These are phyloP conservation scores for rat (Rattus norvegicus) DNA, from an alignment of 2,113 vertebrate species.

Conservation along the genomic window GRCr8 NC_086020.1:107249501-107250000, in stretches of 20 bases:
- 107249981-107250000: constrained; percentile 32
- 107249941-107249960: constrained; percentile 35
- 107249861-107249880: neutral
- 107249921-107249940: neutral
- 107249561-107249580: too few relatives aligned
- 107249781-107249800: constrained; percentile 22
- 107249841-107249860: neutral
- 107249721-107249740: neutral
- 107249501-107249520: neutral
- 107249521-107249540: too few relatives aligned
- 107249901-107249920: neutral
- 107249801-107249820: constrained; percentile 32
- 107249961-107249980: neutral
- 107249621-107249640: neutral
- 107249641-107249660: neutral
- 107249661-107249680: neutral
- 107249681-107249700: neutral
- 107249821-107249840: neutral
- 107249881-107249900: constrained; percentile 31
- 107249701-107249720: neutral
- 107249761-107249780: neutral
- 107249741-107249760: neutral
- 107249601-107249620: neutral
- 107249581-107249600: too few relatives aligned
- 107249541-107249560: too few relatives aligned